Base-by-base conservation (phyloP, 2,888 invertebrate species). In the Pyrrhopygopsis socrates region DNA sequence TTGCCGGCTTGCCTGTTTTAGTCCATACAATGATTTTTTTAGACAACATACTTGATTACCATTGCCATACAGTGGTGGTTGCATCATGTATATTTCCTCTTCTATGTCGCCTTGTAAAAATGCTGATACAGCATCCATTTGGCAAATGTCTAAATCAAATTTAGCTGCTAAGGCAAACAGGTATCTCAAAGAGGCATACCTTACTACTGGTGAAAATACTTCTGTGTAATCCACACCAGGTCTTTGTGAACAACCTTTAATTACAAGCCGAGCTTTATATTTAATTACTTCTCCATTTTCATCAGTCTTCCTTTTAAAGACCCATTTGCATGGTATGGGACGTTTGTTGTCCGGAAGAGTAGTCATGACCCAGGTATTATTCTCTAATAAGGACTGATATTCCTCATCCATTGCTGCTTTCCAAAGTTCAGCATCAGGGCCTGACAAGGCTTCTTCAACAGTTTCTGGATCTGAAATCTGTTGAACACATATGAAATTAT, bases 231-330 rank as follows among this genome's bases (percentile, higher is more conserved):
- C n/a, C 13, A 58, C 13, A 5, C 24, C 58, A 8, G 5, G 5
- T 11, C 34, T 34, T 11, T 34, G 34, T 8, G 34, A 34, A 34
- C 83, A 95, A 11, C 94, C 94, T 91, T 93, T 93, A 5, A 90
- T 90, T 0, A 93, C 93, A 5, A 93, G 80, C 30, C 93, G 74
- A 30, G 94, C 94, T 84, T 94, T 93, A 29, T 89, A 91, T 45
- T 85, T 80, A 15, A 83, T 65, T 58, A 93, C 38, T 70, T 83
- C 20, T 22, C 93, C 93, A 70, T 88, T 75, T 22, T 76, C 78
- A 83, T 91, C 70, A 20, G 74, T 86, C 84, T 93, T 93, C 0
- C 65, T 83, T 78, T 92, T 92, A 74, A 86, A 93, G 4, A 93
- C 89, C 92, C 93, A 95, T 88, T 93, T 94, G 50, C 87, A 87